phyloP scores from a whole-genome alignment of 1,140 invertebrate species.

The Elymnias hypermnestra region DNA sequence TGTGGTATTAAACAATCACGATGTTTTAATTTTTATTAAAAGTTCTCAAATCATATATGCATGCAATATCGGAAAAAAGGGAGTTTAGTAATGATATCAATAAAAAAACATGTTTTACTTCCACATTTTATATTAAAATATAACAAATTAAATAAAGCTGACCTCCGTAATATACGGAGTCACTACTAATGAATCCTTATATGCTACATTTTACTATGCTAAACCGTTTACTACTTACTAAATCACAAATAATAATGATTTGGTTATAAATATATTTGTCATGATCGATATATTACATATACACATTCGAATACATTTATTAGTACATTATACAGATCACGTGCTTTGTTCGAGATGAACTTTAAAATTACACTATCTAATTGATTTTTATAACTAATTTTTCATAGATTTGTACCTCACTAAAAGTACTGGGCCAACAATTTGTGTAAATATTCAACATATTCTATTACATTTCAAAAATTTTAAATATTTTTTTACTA shows the following conservation, averaged over 20 bases:
- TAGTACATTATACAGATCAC: conserved; percentile 18
- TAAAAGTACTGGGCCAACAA: conserved; percentile 24
- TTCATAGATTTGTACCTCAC: conserved; percentile 12
- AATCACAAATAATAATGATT: conserved; percentile 36
- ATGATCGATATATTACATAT: conserved; percentile 22
- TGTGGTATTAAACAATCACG: too few relatives aligned
- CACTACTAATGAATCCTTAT: conserved; percentile 19
- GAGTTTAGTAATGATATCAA: too few relatives aligned
- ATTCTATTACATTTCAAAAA: not conserved
- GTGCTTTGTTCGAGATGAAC: conserved; percentile 2
- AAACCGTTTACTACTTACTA: conserved; percentile 12
- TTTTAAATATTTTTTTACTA: not conserved
- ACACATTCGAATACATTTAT: conserved; percentile 1
- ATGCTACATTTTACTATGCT: conserved; percentile 10
- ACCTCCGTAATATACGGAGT: conserved; percentile 64
- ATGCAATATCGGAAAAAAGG: not conserved
- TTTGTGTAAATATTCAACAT: conserved; percentile 20
- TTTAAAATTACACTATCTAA: not conserved
- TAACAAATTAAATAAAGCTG: conserved; percentile 55
- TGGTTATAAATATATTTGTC: conserved; percentile 47
- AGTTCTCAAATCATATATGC: not conserved
- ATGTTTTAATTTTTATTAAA: too few relatives aligned
- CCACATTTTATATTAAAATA: conserved; percentile 12
- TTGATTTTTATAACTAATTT: conserved; percentile 1
- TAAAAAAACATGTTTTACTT: not conserved